Percentiles rank a stretch among this genome's conserved stretches.
These are phyloP conservation scores for Hetaerina titia DNA, from an alignment of 2,888 invertebrate species.

Conservation along the genomic window DNA sequence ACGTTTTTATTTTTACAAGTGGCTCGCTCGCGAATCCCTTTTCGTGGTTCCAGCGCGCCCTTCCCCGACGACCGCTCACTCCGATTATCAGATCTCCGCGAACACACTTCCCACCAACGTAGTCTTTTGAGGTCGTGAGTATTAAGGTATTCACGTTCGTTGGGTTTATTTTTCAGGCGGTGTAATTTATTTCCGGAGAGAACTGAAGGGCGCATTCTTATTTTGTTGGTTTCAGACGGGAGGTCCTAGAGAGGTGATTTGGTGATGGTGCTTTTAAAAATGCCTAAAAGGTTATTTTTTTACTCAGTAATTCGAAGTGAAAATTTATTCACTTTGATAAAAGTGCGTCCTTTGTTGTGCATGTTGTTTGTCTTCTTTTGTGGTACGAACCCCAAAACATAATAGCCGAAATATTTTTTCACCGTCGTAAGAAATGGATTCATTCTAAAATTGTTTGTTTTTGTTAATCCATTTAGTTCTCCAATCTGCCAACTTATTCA, in stretches of 20 bases:
- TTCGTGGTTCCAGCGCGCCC: background rate
- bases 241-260: background rate
- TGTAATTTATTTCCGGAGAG: background rate
- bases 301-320: background rate
- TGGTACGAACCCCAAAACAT: no score
- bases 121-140: constrained; percentile 32
- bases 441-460: no score
- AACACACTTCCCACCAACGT: constrained; percentile 39
- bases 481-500: no score
- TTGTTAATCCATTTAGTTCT: no score
- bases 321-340: background rate
- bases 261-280: background rate
- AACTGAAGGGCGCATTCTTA: background rate
- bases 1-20: background rate
- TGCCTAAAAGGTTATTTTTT: background rate
- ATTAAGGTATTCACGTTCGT: constrained; percentile 21
- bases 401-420: no score
- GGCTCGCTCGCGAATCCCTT: background rate
- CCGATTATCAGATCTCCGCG: background rate
- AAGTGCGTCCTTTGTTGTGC: no score
- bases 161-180: background rate
- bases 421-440: no score
- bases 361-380: no score
- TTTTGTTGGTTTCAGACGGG: background rate
- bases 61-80: background rate